Percentiles rank a stretch among this genome's conserved stretches.
Conservation (phyloP, 2,888 invertebrate species). For the Odontocolon sp. region DNA sequence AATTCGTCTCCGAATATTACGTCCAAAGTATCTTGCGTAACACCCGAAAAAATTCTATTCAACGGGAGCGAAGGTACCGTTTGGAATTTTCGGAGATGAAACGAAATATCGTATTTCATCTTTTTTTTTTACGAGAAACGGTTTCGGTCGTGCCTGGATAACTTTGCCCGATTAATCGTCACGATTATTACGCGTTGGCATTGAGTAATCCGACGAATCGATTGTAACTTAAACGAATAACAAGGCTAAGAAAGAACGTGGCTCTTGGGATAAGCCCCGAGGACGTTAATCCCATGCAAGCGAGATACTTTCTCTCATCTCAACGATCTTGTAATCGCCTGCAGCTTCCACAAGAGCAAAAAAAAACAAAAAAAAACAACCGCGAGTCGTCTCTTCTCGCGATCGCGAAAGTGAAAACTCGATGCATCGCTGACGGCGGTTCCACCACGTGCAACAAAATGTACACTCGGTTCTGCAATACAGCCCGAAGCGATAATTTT, state of each 20-base stretch:
- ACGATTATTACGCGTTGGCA: neutral
- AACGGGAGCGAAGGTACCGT: slow-evolving; percentile 23
- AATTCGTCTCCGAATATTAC: slow-evolving; percentile 5
- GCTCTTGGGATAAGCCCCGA: slow-evolving; percentile 12
- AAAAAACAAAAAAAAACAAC: slow-evolving; percentile 23
- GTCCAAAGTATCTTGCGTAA: slow-evolving; percentile 14
- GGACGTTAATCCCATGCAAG: slow-evolving; percentile 39
- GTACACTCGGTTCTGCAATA: slow-evolving; percentile 7
- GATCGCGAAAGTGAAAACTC: slow-evolving; percentile 73
- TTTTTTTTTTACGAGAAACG: neutral
- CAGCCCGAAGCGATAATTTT: neutral
- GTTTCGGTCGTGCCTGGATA: neutral
- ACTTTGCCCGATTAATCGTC: neutral
- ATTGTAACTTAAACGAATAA: slow-evolving; percentile 27
- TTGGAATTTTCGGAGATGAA: neutral
- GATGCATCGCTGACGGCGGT: slow-evolving; percentile 12
- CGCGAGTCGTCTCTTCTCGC: slow-evolving; percentile 6
- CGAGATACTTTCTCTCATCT: slow-evolving; percentile 70
- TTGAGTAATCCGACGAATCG: slow-evolving; percentile 28
- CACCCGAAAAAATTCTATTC: neutral
- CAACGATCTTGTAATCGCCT: slow-evolving; percentile 24
- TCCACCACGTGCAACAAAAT: slow-evolving; percentile 2
- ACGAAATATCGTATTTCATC: neutral
- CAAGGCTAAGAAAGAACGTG: slow-evolving; percentile 1
- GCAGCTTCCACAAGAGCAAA: slow-evolving; percentile 48